Base-by-base conservation (phyloP, 2,888 invertebrate genomes). In the Pseudeuparius sepicola region DNA sequence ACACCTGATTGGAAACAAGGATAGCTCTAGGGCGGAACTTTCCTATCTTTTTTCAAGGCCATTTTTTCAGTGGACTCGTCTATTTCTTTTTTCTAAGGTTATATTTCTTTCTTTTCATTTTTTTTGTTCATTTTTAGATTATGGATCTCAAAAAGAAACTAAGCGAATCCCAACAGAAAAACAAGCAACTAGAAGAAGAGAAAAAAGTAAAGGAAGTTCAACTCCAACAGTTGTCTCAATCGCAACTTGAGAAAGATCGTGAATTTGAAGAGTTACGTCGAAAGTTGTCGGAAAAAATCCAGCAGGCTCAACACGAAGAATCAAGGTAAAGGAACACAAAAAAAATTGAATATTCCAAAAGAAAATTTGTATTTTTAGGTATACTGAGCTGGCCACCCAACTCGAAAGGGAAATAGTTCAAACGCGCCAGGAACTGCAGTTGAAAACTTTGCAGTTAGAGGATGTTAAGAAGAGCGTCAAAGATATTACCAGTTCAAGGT, bases 121-220 rank as follows among this genome's bases (percentile, higher is more conserved):
- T n/a, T n/a, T n/a, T n/a, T n/a, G n/a, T n/a, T n/a, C n/a, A n/a
- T n/a, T n/a, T n/a, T 16, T 15, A 55, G 54, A 42, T 55, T 9
- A 44, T 34, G 4, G 51, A 53, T 7, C 42, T 58, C 18, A 50
- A 51, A 30, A 45, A 45, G 1, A 51, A 50, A 40, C 41, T 57
- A 18, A 31, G 16, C 6, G 46, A 43, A 14, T 39, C 48, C 3
- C 49, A 53, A 42, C 32, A 40, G 28, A 45, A 24, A 10, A 47
- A 46, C 36, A 34, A 43, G 15, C 26, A 31, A 14, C 37, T 49
- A 15, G 49, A 49, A 36, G 41, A 40, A 24, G 43, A 48, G 23
- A 11, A 41, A 4, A 44, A 42, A 25, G 18, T 31, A 17, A 48
- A 44, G 34, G 42, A 44, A 15, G 20, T 15, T 2, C 40, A 41